Base-by-base conservation (phyloP, 2,888 invertebrate genomes). In the Heliconius charithonia region DNA sequence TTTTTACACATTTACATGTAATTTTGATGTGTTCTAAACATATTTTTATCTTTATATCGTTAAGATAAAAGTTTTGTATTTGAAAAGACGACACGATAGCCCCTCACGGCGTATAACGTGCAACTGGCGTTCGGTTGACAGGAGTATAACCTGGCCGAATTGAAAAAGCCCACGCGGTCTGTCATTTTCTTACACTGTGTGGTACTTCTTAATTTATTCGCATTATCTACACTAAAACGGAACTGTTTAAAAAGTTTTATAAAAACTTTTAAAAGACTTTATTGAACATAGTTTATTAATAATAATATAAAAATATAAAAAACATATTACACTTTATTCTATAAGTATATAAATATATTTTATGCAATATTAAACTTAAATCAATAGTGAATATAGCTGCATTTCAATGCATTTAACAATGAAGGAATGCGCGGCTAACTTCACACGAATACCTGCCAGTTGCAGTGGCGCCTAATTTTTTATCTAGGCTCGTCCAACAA, bases 81-180 rank as follows among this genome's bases (percentile, higher is more conserved):
- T 86, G 56, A 76, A 83, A 82, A 75, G 77, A 85, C 87, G 87
- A 88, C 92, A 86, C 92, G 85, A 85, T 81, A 83, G 62, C 87
- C 83, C 90, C 83, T 81, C 88, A 83, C 83, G 84, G 83, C 86
- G 85, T 85, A 87, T 87, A 85, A 85, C 85, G 87, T 83, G 85
- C 85, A 89, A 93, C 93, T 93, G 93, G 84, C 85, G 85, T 86
- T 83, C 85, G 86, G 81, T 87, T 86, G 87, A 89, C 85, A 88
- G 86, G 88, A 90, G 88, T 93, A 93, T 93, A 92, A 94, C 90
- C 91, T 88, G 85, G 87, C 93, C 83, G 87, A 92, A 90, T 92
- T 83, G 85, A 90, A 90, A 85, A 85, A 87, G 84, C 86, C 87
- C 89, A 88, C 89, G 89, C 89, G 84, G 83, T 80, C 85, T 82